Base-by-base conservation (phyloP, 2,113 vertebrate species). In the Phyllostomus hastatus region DNA sequence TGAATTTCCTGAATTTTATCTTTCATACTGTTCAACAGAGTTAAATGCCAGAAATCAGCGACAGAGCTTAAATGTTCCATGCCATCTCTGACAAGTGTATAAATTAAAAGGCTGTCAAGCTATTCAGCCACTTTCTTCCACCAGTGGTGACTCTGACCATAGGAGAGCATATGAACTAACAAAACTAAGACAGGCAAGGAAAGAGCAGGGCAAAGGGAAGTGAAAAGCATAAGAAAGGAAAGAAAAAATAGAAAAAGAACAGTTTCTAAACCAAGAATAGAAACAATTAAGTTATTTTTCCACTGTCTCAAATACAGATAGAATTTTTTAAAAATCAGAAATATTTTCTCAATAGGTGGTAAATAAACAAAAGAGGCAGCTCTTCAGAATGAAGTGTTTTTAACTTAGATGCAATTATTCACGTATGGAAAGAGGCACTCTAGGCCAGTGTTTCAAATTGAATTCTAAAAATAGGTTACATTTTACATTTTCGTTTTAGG, bases 111-210 rank as follows among this genome's bases (percentile, higher is more conserved):
- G 3, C 75, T 93, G 69, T 78, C 70, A 73, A 86, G 92, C 82
- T 61, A 88, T 83, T 95, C 70, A 89, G 31, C 88, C 94, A 92
- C 20, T 93, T 98, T 97, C 93, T 95, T 84, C 91, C 70, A 81
- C 88, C 69, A 64, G n/a, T 94, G 41, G 41, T 75, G 57, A 95
- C 69, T 94, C 75, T 94, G 59, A 73, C 96, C 78, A 70, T 96
- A 57, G 82, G 90, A 81, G 38, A 96, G 83, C 35, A 85, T 69
- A 61, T 85, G 69, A 95, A 66, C 75, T 91, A 83, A 90, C 33
- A 92, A 84, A 84, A 57, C 12, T 1, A 1, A 84, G 31, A 64
- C 38, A 46, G 43, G n/a, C 26, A 73, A 87, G 35, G 28, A 73
- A 78, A 46, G 50, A 95, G 26, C 75, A 50, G 33, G 59, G 84